Base-by-base conservation (phyloP, 2,888 invertebrate species). In the Nymphalis c-album region DNA sequence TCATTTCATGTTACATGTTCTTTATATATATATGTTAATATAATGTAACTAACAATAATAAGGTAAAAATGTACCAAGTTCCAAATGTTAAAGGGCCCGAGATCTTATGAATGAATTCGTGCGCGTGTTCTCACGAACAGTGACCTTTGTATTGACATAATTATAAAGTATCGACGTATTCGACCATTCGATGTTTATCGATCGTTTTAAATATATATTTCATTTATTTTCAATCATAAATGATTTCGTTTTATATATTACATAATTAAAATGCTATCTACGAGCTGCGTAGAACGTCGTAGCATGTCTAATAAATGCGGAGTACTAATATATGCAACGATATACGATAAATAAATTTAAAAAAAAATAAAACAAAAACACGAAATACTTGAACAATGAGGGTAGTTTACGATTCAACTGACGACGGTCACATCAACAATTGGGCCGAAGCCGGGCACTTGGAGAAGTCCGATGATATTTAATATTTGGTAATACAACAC, bases 401-500 rank as follows among this genome's bases (percentile, higher is more conserved):
- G 67, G 69, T 70, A 70, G 60, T 64, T 51, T 8, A 18, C 48
- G 31, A 16, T 47, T 40, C 22, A 47, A 47, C 18, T 50, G 61
- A 26, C 7, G 18, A 31, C 17, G 18, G 59, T 47, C 61, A 64
- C 62, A 63, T 17, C 60, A 58, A 53, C 55, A 63, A 63, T 45
- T 60, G 18, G 31, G 51, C 67, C 67, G 61, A 17, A 35, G 48
- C 60, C 46, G 48, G 59, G 40, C 63, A 50, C 46, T n/a, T 47
- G 61, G 13, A 45, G 31, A 51, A 66, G 57, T 51, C 57, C 50
- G 22, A 40, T 60, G 26, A 60, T 26, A 55, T 57, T 40, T 20
- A 57, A 68, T 64, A 62, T 73, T 71, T 57, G 77, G 74, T 77
- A 82, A 80, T 85, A 85, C 83, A 86, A 88, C 88, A 87, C 85